A percentile compares a stretch with the other conserved stretches of the same genome.
Evolutionary conservation across 1,140 invertebrate genomes (phyloP).

Genomic region (Zeugodacus cucurbitae): DNA sequence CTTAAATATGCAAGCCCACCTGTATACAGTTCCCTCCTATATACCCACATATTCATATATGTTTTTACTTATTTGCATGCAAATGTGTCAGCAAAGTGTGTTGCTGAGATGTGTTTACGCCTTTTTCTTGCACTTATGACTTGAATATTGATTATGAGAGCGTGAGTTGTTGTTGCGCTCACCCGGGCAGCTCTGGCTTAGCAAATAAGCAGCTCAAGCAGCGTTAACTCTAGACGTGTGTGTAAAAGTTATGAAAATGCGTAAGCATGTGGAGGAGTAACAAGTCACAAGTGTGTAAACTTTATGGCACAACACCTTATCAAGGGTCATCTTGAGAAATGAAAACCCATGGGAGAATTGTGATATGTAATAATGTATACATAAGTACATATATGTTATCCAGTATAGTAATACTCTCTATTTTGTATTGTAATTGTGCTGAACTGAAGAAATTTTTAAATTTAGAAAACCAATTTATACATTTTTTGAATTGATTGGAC

Average conservation of each 20-base stretch:
- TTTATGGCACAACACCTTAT: background rate
- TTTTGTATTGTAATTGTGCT: too few species aligned
- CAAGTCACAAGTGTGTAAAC: background rate
- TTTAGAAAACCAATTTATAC: too few species aligned
- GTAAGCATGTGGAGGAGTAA: background rate
- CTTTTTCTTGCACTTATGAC: background rate
- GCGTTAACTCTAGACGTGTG: background rate
- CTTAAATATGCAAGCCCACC: too few species aligned
- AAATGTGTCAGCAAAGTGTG: background rate
- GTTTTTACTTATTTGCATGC: background rate
- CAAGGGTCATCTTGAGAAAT: background rate
- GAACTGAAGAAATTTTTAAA: too few species aligned
- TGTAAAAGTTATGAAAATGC: background rate
- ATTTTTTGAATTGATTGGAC: too few species aligned
- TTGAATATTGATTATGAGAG: conserved; percentile 19
- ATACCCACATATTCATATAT: background rate
- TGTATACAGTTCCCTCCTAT: too few species aligned
- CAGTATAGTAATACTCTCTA: too few species aligned
- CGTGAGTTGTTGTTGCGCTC: background rate
- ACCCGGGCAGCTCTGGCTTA: background rate
- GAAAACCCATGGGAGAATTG: background rate
- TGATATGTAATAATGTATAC: too few species aligned
- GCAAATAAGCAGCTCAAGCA: background rate
- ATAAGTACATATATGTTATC: too few species aligned
- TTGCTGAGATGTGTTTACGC: background rate